Evolutionary conservation across 2,113 vertebrate species (phyloP).

Genomic region (Sinocyclocheilus anophthalmus): DNA sequence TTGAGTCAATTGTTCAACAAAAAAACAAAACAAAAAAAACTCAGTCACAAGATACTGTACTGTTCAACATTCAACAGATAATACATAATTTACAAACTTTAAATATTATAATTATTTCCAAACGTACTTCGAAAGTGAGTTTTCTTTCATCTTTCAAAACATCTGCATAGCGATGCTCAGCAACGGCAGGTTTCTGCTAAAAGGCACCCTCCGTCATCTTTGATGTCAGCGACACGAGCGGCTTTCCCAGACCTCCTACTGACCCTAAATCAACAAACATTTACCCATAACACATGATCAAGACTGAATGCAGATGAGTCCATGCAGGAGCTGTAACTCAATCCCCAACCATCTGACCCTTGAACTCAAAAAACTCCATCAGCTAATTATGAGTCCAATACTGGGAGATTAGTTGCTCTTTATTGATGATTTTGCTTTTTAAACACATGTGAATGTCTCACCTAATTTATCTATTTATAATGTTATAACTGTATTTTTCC

Average conservation of each 20-base stretch:
- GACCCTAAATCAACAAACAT: conserved; percentile 53
- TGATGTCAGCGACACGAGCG: conserved; percentile 49
- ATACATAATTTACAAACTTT: not conserved
- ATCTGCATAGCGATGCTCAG: conserved; percentile 9
- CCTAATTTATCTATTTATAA: too few relatives aligned
- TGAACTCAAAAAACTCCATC: conserved; percentile 22
- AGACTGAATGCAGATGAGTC: conserved; percentile 54
- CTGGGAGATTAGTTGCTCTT: not conserved
- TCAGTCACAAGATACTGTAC: not conserved
- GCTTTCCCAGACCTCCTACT: conserved; percentile 25
- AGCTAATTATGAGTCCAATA: conserved; percentile 8
- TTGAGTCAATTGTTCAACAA: not conserved
- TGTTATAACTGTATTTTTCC: too few relatives aligned
- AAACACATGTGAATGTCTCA: not conserved
- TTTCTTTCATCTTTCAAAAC: conserved; percentile 23
- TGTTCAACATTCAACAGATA: not conserved
- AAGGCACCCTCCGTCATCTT: conserved; percentile 37
- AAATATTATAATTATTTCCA: not conserved
- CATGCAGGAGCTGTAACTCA: conserved; percentile 36
- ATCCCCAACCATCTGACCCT: conserved; percentile 53
- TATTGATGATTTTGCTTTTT: not conserved
- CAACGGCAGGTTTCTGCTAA: conserved; percentile 24
- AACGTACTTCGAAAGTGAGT: not conserved
- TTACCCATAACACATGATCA: conserved; percentile 44
- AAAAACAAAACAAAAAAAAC: not conserved